A percentile compares a stretch with the other conserved stretches of the same genome.
Conservation (phyloP, 2,888 invertebrate species). For the Amiota minor region DNA sequence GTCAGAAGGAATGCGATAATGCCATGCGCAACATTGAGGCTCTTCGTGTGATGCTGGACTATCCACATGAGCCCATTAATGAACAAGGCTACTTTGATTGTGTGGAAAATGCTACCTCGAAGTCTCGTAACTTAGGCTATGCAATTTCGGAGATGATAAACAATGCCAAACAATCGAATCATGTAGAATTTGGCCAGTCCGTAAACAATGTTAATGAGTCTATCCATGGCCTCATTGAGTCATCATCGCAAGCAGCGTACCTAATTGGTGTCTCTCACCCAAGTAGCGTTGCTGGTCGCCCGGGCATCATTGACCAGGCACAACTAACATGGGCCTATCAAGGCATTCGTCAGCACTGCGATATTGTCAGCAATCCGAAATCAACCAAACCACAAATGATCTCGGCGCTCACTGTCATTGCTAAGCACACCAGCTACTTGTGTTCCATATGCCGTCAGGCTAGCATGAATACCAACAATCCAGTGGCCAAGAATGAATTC, state of each 20-base stretch:
- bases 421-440: constrained; percentile 95
- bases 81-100: constrained; percentile 95
- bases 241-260: constrained; percentile 95
- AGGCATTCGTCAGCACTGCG: constrained; percentile 92
- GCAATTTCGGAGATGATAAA: constrained; percentile 97
- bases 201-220: constrained; percentile 89
- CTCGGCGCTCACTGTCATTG: constrained; percentile 93
- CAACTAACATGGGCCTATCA: constrained; percentile 90
- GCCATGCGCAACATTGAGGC: constrained; percentile 94
- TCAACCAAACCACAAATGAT: constrained; percentile 88
- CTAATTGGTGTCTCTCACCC: constrained; percentile 94
- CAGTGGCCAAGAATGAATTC: constrained; percentile 95
- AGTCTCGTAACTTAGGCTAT: constrained; percentile 87
- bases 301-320: constrained; percentile 91
- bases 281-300: constrained; percentile 88
- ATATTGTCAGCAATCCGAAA: constrained; percentile 80
- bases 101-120: constrained; percentile 90
- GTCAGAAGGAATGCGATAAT: constrained; percentile 97
- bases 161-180: constrained; percentile 89
- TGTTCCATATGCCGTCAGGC: constrained; percentile 96
- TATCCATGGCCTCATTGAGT: constrained; percentile 93
- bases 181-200: constrained; percentile 87
- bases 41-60: constrained; percentile 85
- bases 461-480: constrained; percentile 90
- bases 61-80: constrained; percentile 90